Conservation (phyloP, 1,140 invertebrate genomes). For the Monomorium pharaonis region DNA sequence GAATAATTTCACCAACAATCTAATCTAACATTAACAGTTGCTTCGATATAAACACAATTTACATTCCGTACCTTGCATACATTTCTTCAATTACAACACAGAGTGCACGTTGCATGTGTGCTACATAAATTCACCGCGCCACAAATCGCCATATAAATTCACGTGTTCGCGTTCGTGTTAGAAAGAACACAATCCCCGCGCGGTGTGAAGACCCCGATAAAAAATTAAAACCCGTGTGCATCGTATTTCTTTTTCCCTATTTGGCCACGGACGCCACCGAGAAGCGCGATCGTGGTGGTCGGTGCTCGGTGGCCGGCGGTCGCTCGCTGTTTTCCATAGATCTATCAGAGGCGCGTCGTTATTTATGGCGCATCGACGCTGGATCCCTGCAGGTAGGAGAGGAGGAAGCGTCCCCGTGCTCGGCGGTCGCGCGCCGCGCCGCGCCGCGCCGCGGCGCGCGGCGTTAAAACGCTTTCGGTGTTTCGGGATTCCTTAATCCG, state of each 20-base stretch:
- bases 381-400: conserved; percentile 56
- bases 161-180: not conserved
- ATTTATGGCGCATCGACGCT: conserved; percentile 60
- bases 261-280: conserved; percentile 4
- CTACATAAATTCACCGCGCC: not conserved
- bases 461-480: conserved; percentile 83
- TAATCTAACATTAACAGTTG: not conserved
- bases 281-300: conserved; percentile 34
- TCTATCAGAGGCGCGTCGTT: conserved; percentile 42
- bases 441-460: not conserved
- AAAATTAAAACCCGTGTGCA: conserved; percentile 24
- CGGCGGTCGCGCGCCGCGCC: conserved; percentile 20
- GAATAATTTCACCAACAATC: not conserved
- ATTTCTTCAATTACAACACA: not conserved
- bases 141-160: conserved; percentile 1
- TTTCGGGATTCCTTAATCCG: conserved; percentile 83
- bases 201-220: conserved; percentile 5
- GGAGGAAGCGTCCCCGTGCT: conserved; percentile 15
- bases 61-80: not conserved
- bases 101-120: not conserved
- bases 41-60: not conserved
- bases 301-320: conserved; percentile 21
- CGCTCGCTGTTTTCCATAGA: conserved; percentile 41
- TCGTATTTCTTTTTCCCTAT: not conserved
- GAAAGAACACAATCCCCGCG: not conserved